Evolutionary conservation across 2,797 vertebrate species (phyloP).

Genomic region (Hypotaenidia okinawae): DNA sequence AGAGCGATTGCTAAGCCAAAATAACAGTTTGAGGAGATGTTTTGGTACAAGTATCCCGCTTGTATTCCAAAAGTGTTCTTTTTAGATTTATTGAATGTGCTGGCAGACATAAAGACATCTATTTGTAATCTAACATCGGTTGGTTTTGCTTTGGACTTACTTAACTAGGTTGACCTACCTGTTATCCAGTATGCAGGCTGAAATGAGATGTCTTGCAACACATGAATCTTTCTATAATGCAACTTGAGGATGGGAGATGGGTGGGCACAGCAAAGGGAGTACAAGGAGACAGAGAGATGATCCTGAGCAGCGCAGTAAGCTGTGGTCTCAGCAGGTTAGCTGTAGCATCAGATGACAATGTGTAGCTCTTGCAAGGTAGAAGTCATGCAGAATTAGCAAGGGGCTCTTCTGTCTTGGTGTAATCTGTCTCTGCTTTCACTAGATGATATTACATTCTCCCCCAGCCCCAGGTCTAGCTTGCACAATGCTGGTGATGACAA

Average conservation of each 20-base stretch:
- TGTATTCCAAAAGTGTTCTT: neutral
- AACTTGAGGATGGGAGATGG: neutral
- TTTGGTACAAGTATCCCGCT: neutral
- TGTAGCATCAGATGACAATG: neutral
- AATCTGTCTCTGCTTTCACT: neutral
- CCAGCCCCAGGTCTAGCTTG: neutral
- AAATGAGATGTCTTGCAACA: neutral
- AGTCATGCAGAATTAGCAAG: neutral
- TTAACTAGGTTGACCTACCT: neutral
- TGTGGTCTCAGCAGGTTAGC: neutral
- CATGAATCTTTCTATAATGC: neutral
- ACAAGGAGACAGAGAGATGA: neutral
- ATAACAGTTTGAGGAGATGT: neutral
- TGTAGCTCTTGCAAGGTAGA: neutral
- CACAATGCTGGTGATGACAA: neutral
- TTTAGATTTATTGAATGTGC: neutral
- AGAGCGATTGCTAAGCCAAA: neutral
- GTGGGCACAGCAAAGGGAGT: neutral
- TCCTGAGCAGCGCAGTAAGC: neutral
- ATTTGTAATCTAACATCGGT: neutral
- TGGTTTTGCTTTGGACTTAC: conserved; percentile 1
- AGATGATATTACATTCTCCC: neutral
- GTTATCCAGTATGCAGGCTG: neutral
- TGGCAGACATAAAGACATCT: neutral
- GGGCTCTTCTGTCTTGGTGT: neutral